Percentiles rank a stretch among this genome's conserved stretches.
Evolutionary conservation across 2,113 vertebrate genomes (phyloP).

Genomic region (Tauraco erythrolophus): DNA sequence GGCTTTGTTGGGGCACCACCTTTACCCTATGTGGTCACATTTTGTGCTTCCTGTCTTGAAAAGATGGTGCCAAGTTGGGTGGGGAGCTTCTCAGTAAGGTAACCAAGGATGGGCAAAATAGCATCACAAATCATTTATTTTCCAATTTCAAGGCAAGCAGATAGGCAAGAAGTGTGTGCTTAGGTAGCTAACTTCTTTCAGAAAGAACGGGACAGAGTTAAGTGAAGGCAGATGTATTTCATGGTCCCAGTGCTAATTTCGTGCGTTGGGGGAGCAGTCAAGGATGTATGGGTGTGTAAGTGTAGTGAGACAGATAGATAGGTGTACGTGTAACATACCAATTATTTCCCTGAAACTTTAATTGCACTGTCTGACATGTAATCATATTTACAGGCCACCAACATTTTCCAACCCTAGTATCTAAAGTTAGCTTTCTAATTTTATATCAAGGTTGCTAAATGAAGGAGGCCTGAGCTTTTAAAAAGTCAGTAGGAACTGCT

Average conservation of each 20-base stretch:
- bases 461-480: not conserved
- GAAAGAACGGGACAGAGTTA: not conserved
- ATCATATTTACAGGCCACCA: not conserved
- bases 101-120: not conserved
- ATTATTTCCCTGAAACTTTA: not conserved
- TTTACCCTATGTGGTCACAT: slow-evolving; percentile 29
- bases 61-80: slow-evolving; percentile 2
- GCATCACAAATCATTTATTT: not conserved
- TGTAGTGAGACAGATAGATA: not conserved
- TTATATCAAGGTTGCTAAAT: not conserved
- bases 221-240: not conserved
- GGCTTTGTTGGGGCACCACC: slow-evolving; percentile 40
- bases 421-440: slow-evolving; percentile 27
- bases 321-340: not conserved
- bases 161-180: not conserved
- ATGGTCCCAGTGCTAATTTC: not conserved
- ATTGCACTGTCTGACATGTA: not conserved
- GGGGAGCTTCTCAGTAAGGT: not conserved
- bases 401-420: not conserved
- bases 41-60: slow-evolving; percentile 33
- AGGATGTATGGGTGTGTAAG: not conserved
- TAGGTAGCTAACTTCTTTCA: slow-evolving; percentile 5
- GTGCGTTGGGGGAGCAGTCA: not conserved
- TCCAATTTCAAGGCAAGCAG: not conserved
- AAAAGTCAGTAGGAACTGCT: not conserved